phyloP scores from a whole-genome alignment of 2,888 invertebrate genomes.

The Phortica magna region DNA sequence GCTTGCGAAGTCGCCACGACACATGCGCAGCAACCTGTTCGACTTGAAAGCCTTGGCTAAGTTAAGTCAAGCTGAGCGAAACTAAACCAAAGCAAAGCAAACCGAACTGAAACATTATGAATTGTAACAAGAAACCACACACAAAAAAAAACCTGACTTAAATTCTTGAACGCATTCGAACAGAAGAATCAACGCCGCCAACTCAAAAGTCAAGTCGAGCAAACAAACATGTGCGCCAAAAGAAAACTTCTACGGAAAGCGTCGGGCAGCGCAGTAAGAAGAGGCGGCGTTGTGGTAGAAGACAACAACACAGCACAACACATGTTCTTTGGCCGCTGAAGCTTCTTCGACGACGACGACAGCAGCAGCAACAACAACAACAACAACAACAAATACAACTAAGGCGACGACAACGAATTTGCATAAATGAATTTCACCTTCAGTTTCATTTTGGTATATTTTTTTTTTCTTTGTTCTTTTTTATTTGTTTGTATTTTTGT shows the following conservation, averaged over 20 bases:
- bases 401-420: constrained; percentile 48
- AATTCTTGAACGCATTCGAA: constrained; percentile 24
- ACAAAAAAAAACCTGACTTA: constrained; percentile 27
- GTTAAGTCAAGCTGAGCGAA: background rate
- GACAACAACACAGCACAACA: too few species aligned
- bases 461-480: background rate
- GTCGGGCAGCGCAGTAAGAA: background rate
- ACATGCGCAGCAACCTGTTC: constrained; percentile 20
- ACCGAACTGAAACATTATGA: background rate
- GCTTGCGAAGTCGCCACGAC: background rate
- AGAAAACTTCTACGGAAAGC: background rate
- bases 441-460: constrained; percentile 34
- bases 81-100: constrained; percentile 21
- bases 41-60: constrained; percentile 25
- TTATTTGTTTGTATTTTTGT: too few species aligned
- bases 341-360: background rate
- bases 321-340: background rate
- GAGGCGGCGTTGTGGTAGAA: background rate
- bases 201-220: background rate
- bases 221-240: background rate
- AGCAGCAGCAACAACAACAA: constrained; percentile 4
- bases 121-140: background rate
- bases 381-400: background rate
- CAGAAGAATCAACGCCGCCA: constrained; percentile 2
- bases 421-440: constrained; percentile 62